Evolutionary conservation across 1,140 invertebrate genomes (phyloP).

Genomic region (Drosophila ercepeae): DNA sequence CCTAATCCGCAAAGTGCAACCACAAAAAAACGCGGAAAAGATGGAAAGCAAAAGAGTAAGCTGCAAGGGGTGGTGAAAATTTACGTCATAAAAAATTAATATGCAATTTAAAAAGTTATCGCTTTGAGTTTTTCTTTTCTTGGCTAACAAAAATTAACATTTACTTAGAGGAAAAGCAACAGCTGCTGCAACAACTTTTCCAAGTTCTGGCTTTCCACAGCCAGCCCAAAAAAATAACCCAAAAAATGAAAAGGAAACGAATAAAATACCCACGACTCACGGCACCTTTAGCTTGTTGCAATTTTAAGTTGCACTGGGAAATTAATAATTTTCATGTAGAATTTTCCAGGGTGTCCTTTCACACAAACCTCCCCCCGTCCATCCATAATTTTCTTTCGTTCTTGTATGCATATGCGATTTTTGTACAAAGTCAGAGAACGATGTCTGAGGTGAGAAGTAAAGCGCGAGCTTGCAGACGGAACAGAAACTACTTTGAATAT

Average conservation of each 20-base stretch:
- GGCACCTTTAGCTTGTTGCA: slow-evolving; percentile 62
- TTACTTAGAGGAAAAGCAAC: slow-evolving; percentile 59
- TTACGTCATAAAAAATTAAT: slow-evolving; percentile 65
- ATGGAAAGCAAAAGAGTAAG: slow-evolving; percentile 2
- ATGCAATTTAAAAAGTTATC: slow-evolving; percentile 73
- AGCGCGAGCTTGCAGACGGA: slow-evolving; percentile 15
- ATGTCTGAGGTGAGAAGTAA: slow-evolving; percentile 46
- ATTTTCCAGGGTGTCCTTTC: slow-evolving; percentile 1
- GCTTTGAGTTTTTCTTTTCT: slow-evolving; percentile 41
- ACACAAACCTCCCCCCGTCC: background rate
- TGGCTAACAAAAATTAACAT: slow-evolving; percentile 48
- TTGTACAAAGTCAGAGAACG: slow-evolving; percentile 47
- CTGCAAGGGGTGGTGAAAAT: slow-evolving; percentile 3
- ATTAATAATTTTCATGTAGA: slow-evolving; percentile 75
- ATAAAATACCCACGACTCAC: slow-evolving; percentile 38
- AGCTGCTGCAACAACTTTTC: slow-evolving; percentile 51
- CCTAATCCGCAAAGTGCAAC: slow-evolving; percentile 47
- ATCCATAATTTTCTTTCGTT: background rate
- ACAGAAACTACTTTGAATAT: background rate
- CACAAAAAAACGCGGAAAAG: slow-evolving; percentile 16
- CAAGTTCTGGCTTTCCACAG: slow-evolving; percentile 6
- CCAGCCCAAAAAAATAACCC: slow-evolving; percentile 5
- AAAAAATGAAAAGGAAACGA: slow-evolving; percentile 21
- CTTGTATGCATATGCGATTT: slow-evolving; percentile 58
- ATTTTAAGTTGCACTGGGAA: slow-evolving; percentile 70